Percentiles rank a stretch among this genome's conserved stretches.
Conservation (phyloP, 1,140 invertebrate species). For the Caenorhabditis brenneri region DNA sequence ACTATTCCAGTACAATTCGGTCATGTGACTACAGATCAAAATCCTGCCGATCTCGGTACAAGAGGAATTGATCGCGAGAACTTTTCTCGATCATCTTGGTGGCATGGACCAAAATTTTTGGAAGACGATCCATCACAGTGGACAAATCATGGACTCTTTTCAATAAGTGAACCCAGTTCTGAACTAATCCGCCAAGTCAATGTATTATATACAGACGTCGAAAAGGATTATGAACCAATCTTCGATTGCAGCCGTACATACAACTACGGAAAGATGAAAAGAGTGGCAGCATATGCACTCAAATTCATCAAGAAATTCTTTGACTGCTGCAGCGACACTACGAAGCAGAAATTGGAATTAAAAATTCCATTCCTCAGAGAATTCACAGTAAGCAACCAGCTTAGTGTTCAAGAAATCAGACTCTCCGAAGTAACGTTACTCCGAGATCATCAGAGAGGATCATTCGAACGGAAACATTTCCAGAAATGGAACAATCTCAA, state of each 20-base stretch:
- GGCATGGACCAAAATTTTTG: not conserved
- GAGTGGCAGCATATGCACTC: not conserved
- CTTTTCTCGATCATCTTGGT: no score
- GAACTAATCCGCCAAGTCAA: not conserved
- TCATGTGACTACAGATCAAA: not conserved
- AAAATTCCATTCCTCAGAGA: not conserved
- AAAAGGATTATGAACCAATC: not conserved
- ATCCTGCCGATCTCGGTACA: conserved; percentile 17
- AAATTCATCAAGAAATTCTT: not conserved
- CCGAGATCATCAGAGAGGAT: not conserved
- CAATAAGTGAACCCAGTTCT: no score
- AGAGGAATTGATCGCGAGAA: not conserved
- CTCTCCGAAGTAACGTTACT: not conserved
- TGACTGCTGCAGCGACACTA: not conserved
- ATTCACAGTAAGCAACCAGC: not conserved
- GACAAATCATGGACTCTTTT: not conserved
- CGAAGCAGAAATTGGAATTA: not conserved
- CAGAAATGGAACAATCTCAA: not conserved
- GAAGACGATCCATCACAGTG: not conserved
- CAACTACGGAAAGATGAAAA: not conserved
- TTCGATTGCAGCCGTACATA: not conserved
- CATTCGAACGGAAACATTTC: not conserved
- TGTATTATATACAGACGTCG: not conserved
- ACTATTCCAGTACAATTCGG: not conserved
- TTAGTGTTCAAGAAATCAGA: not conserved